These are phyloP conservation scores for Pristionchus exspectatus DNA, from an alignment of 2,888 invertebrate species.

Conservation along the genomic window DNA sequence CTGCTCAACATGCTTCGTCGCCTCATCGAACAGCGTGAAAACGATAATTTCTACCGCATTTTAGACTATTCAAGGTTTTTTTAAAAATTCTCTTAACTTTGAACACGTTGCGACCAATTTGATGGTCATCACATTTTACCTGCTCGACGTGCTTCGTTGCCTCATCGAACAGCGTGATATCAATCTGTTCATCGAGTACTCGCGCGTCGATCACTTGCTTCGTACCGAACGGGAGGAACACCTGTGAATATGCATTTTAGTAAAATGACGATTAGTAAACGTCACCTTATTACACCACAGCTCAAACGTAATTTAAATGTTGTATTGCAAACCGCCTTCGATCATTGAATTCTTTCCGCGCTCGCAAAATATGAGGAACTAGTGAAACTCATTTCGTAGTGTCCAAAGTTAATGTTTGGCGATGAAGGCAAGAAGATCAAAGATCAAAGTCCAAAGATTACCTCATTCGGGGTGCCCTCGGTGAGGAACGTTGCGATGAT, in stretches of 20 bases:
- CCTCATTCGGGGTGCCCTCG: conserved; percentile 76
- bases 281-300: too few relatives aligned
- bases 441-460: conserved; percentile 21
- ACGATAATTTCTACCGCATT: too few relatives aligned
- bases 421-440: too few relatives aligned
- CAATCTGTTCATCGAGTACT: conserved; percentile 72
- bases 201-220: conserved; percentile 66
- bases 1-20: too few relatives aligned
- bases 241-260: conserved; percentile 57
- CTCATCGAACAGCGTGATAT: conserved; percentile 76
- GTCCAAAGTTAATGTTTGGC: too few relatives aligned
- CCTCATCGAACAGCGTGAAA: too few relatives aligned
- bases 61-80: too few relatives aligned
- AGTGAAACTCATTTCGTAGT: background rate
- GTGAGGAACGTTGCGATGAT: conserved; percentile 75
- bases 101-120: too few relatives aligned
- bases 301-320: too few relatives aligned
- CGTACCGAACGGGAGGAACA: conserved; percentile 76
- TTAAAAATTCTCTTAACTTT: too few relatives aligned
- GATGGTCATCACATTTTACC: too few relatives aligned
- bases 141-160: conserved; percentile 78
- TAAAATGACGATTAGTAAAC: background rate
- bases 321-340: too few relatives aligned
- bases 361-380: background rate
- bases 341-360: background rate